A percentile compares a stretch with the other conserved stretches of the same genome.
Evolutionary conservation across 1,140 invertebrate species (phyloP).

Genomic region (Drosophila subpulchrella): DNA sequence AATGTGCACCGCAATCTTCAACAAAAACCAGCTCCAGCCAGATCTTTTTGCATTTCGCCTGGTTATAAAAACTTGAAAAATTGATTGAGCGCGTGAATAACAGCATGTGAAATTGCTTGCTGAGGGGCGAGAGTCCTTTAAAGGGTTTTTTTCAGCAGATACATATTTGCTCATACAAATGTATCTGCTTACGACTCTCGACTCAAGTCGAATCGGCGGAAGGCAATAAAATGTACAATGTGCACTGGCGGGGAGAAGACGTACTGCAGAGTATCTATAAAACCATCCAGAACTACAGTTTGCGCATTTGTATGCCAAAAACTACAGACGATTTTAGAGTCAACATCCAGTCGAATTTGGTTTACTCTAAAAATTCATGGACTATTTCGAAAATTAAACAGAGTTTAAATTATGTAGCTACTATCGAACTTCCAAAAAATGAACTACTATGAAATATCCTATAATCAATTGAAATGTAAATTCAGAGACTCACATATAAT

Average conservation of each 20-base stretch:
- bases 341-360: no score
- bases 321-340: slow-evolving; percentile 19
- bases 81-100: slow-evolving; percentile 84
- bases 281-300: slow-evolving; percentile 47
- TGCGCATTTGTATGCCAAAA: slow-evolving; percentile 73
- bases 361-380: neutral
- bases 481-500: no score
- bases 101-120: slow-evolving; percentile 68
- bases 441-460: neutral
- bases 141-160: slow-evolving; percentile 12
- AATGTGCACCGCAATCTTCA: slow-evolving; percentile 13
- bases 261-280: neutral
- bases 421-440: neutral
- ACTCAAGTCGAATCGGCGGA: slow-evolving; percentile 35
- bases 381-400: neutral
- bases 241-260: slow-evolving; percentile 14
- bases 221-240: slow-evolving; percentile 80
- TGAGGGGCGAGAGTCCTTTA: slow-evolving; percentile 9
- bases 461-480: no score
- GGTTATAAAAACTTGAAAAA: slow-evolving; percentile 76
- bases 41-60: slow-evolving; percentile 1
- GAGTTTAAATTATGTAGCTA: neutral
- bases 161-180: slow-evolving; percentile 73
- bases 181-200: slow-evolving; percentile 63
- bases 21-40: neutral